phyloP scores from a whole-genome alignment of 2,888 invertebrate genomes.

The Podabrus alpinus region DNA sequence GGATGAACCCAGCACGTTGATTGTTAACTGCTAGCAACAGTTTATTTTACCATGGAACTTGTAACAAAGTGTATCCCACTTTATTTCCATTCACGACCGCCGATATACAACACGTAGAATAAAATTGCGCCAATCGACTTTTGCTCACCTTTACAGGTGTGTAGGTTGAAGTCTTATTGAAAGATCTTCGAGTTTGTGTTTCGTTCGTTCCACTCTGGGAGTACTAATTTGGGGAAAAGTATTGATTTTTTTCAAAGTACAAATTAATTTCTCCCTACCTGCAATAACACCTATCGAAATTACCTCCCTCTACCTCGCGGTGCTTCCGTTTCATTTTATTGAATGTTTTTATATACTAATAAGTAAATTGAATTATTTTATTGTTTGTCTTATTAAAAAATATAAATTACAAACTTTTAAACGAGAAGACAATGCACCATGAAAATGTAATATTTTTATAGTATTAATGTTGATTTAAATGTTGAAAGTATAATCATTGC shows the following conservation, averaged over 20 bases:
- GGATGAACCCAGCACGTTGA: slow-evolving; percentile 14
- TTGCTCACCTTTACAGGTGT: neutral
- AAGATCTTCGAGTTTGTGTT: neutral
- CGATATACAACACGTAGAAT: neutral
- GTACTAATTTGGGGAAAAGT: neutral
- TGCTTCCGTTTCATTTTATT: neutral
- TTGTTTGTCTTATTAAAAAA: neutral
- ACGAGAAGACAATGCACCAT: neutral
- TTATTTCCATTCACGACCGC: slow-evolving; percentile 15
- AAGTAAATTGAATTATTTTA: neutral
- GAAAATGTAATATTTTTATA: neutral
- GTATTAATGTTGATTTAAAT: neutral
- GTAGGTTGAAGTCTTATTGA: neutral
- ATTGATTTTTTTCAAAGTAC: neutral
- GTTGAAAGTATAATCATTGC: neutral
- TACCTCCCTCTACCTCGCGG: neutral
- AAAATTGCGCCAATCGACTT: neutral
- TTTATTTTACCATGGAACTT: slow-evolving; percentile 18
- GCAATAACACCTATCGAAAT: neutral
- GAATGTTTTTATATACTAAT: neutral
- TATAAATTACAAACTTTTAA: no score
- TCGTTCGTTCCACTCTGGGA: neutral
- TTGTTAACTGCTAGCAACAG: slow-evolving; percentile 23
- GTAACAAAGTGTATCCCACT: slow-evolving; percentile 17
- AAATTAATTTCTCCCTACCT: neutral